Percentiles rank a stretch among this genome's conserved stretches.
These are phyloP conservation scores for Hydrolagus affinis DNA, from an alignment of 2,113 vertebrate species.

Conservation along the genomic window DNA sequence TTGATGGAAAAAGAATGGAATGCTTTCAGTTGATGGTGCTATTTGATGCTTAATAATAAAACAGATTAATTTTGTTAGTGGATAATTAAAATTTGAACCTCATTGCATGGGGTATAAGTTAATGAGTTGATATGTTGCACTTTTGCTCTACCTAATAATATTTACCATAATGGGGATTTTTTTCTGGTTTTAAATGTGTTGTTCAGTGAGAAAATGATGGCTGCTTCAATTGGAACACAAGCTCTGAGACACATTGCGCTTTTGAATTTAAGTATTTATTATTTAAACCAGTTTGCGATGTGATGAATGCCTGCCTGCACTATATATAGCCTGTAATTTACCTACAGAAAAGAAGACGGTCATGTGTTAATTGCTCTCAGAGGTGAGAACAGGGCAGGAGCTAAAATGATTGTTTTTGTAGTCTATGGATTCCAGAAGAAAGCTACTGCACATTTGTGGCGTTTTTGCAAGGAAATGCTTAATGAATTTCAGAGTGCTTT, in stretches of 20 bases:
- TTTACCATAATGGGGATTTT: too few relatives aligned
- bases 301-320: not conserved
- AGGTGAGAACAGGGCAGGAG: not conserved
- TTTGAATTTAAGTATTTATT: not conserved
- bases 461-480: not conserved
- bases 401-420: not conserved
- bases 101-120: too few relatives aligned
- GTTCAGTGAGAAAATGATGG: not conserved
- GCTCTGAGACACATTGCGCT: not conserved
- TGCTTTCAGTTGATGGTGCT: too few relatives aligned
- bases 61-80: too few relatives aligned
- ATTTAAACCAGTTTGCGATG: not conserved
- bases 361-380: not conserved
- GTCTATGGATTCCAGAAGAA: not conserved
- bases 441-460: not conserved
- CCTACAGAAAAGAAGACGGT: not conserved
- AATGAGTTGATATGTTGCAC: too few relatives aligned
- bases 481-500: conserved; percentile 16
- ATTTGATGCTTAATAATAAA: too few relatives aligned
- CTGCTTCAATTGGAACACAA: not conserved
- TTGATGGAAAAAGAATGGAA: too few relatives aligned
- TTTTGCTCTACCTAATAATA: too few relatives aligned
- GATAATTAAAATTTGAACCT: too few relatives aligned
- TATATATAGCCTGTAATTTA: not conserved
- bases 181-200: not conserved